Base-by-base conservation (phyloP, 2,888 invertebrate genomes). In the Caenorhabditis macrosperma region DNA sequence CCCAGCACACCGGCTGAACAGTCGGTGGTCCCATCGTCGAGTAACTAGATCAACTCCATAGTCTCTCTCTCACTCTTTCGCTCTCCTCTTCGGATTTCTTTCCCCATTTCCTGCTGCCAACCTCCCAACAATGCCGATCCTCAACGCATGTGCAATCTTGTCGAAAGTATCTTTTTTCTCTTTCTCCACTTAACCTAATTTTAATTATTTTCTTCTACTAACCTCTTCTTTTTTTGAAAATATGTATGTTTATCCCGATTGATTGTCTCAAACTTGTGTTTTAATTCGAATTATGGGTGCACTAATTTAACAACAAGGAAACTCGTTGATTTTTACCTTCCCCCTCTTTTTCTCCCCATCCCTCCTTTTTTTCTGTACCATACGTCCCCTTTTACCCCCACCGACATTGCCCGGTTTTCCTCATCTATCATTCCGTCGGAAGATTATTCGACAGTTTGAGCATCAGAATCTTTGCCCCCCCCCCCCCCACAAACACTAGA, bases 131-230 rank as follows among this genome's bases (percentile, higher is more conserved):
- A 72, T 64, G 48, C 63, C 63, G 74, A 74, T 74, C 64, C 59
- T 74, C 74, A 74, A 48, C n/a, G 26, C 57, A 74, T 50, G 74
- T 74, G 74, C 74, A 74, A 74, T 74, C 74, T 74, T 74, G 74
- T 74, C 59, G 28, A 64, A 44, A 30, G 20, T 22, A n/a, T 69
- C 38, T 48, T 41, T 67, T 17, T n/a, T 6, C 28, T 35, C 35
- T 20, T 22, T 24, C 50, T 15, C 41, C 20, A 41, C 38, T 10
- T 12, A 15, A 24, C 20, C 20, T 44, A 10, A 26, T 55, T 38
- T 26, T 68, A n/a, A n/a, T 46, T 54, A 61, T 44, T 71, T 35
- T 46, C 7, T 69, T 44, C 26, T 26, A 33, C 33, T 20, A 9
- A 48, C 20, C 28, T 64, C 1, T 10, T 17, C 30, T 10, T 20